These are phyloP conservation scores for Pissodes strobi DNA, from an alignment of 1,140 invertebrate species.

Conservation along the genomic window DNA sequence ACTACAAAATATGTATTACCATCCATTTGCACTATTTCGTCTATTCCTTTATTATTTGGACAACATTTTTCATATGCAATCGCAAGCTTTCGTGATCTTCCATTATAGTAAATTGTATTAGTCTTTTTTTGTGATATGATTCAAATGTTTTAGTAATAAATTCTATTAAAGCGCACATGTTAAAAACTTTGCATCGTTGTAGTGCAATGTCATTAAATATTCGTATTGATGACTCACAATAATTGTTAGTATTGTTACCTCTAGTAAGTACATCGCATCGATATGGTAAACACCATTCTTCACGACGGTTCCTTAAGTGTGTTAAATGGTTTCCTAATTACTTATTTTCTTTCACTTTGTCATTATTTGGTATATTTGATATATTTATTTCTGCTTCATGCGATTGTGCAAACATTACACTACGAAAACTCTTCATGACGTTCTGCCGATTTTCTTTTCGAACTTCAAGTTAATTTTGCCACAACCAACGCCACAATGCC, in stretches of 20 bases:
- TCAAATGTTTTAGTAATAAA: background rate
- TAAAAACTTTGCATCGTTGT: background rate
- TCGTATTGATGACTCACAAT: background rate
- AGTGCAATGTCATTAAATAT: background rate
- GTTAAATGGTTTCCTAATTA: no score
- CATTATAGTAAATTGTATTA: background rate
- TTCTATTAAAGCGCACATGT: background rate
- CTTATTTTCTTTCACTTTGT: no score
- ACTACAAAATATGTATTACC: background rate
- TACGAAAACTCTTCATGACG: no score
- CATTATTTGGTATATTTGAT: no score
- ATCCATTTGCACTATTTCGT: no score
- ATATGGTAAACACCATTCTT: background rate
- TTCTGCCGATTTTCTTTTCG: no score
- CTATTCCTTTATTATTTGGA: background rate
- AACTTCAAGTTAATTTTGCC: no score
- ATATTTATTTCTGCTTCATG: no score
- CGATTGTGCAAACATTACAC: no score
- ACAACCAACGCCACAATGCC: no score
- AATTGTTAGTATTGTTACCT: background rate
- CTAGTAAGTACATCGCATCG: background rate
- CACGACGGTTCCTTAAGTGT: no score
- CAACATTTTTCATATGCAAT: background rate
- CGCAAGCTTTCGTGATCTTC: background rate
- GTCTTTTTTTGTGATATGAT: background rate